Conservation (phyloP, 2,888 invertebrate genomes). For the Lamproptera curius region DNA sequence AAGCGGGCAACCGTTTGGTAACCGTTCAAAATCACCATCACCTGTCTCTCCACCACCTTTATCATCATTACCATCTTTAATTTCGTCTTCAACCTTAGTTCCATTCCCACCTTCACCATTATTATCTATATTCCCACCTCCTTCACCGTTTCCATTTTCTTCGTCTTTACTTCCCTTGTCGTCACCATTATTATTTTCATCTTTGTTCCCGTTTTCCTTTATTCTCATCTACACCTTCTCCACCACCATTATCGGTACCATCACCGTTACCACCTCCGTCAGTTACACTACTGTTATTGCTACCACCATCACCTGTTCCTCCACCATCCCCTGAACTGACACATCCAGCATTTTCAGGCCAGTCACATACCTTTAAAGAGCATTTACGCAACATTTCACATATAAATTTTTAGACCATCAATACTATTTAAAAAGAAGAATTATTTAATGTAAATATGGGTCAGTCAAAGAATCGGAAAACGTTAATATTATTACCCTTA, state of each 20-base stretch:
- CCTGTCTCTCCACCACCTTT: constrained; percentile 5
- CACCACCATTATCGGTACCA: constrained; percentile 3
- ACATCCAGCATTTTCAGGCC: constrained; percentile 14
- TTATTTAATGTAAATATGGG: too few relatives aligned
- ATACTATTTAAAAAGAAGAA: too few relatives aligned
- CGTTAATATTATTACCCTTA: too few relatives aligned
- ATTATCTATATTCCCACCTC: constrained; percentile 12
- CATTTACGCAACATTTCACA: background rate
- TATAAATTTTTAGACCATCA: too few relatives aligned
- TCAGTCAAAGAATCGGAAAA: too few relatives aligned
- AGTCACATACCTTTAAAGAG: constrained; percentile 6
- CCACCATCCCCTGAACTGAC: constrained; percentile 13
- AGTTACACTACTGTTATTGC: constrained; percentile 8
- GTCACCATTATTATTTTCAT: constrained; percentile 11
- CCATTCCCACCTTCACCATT: constrained; percentile 36
- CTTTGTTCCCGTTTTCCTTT: constrained; percentile 13
- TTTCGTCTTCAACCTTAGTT: constrained; percentile 25
- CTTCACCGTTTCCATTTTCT: constrained; percentile 11
- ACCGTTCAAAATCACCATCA: constrained; percentile 3
- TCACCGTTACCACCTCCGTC: constrained; percentile 13
- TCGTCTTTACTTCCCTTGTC: constrained; percentile 10
- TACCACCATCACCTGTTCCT: constrained; percentile 21
- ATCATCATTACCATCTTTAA: constrained; percentile 16
- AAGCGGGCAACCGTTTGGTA: constrained; percentile 43
- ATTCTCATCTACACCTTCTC: constrained; percentile 6